Conservation (phyloP, 2,888 invertebrate species). For the Limnephilus auricula region DNA sequence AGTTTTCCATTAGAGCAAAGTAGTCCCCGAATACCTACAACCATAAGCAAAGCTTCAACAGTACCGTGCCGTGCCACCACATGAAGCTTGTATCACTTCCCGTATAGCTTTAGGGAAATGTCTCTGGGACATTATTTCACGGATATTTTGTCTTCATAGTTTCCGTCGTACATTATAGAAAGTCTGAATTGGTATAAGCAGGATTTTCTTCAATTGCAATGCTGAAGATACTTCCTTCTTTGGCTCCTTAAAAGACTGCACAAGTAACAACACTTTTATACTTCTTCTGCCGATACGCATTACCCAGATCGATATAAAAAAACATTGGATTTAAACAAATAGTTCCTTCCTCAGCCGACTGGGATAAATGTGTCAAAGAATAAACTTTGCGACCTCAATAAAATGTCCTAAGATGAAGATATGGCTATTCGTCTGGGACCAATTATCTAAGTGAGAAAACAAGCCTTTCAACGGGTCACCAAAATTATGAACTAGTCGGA, state of each 20-base stretch:
- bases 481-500: too few species aligned
- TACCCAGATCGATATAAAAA: too few species aligned
- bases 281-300: too few species aligned
- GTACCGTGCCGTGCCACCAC: not conserved
- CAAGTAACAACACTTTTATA: not conserved
- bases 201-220: not conserved
- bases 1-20: slow-evolving; percentile 1
- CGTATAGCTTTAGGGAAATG: not conserved
- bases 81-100: not conserved
- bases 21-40: not conserved
- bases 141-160: not conserved
- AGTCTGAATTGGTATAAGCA: not conserved
- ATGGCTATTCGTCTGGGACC: too few species aligned
- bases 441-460: too few species aligned
- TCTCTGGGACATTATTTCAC: not conserved
- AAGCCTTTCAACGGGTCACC: too few species aligned
- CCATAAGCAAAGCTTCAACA: not conserved
- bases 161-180: not conserved
- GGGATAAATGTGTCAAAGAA: too few species aligned
- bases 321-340: too few species aligned
- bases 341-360: too few species aligned
- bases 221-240: not conserved
- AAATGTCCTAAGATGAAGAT: too few species aligned
- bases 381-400: too few species aligned
- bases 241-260: not conserved